phyloP scores from a whole-genome alignment of 2,113 vertebrate genomes.

The Triplophysa siluroides region DNA sequence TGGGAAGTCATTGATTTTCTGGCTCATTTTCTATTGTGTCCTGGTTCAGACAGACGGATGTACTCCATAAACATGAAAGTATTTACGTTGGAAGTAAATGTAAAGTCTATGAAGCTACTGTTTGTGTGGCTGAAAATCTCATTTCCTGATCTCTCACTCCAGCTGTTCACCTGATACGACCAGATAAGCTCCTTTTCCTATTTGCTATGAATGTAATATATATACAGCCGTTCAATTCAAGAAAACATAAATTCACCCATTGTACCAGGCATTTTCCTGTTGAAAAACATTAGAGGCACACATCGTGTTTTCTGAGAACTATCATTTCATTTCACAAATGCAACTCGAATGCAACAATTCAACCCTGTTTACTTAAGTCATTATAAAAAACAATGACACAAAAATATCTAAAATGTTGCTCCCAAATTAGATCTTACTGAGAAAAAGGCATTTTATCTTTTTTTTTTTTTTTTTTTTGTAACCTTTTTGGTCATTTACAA shows the following conservation, averaged over 20 bases:
- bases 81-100: conserved; percentile 26
- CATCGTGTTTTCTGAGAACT: too few species aligned
- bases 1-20: conserved; percentile 73
- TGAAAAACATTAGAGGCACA: too few species aligned
- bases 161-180: conserved; percentile 6
- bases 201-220: background rate
- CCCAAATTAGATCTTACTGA: too few species aligned
- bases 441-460: too few species aligned
- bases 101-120: conserved; percentile 44
- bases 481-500: too few species aligned
- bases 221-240: background rate
- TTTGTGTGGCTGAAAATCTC: conserved; percentile 37
- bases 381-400: too few species aligned
- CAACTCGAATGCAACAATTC: too few species aligned
- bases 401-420: too few species aligned
- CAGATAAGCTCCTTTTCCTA: conserved; percentile 2
- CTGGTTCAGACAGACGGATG: conserved; percentile 64
- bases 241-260: background rate
- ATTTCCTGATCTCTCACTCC: conserved; percentile 41
- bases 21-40: conserved; percentile 64
- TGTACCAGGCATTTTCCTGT: background rate
- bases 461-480: too few species aligned
- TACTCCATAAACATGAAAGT: conserved; percentile 55
- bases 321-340: too few species aligned
- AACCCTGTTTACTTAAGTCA: too few species aligned